Conservation (phyloP, 2,888 invertebrate species). For the Drosophila niveifrons region DNA sequence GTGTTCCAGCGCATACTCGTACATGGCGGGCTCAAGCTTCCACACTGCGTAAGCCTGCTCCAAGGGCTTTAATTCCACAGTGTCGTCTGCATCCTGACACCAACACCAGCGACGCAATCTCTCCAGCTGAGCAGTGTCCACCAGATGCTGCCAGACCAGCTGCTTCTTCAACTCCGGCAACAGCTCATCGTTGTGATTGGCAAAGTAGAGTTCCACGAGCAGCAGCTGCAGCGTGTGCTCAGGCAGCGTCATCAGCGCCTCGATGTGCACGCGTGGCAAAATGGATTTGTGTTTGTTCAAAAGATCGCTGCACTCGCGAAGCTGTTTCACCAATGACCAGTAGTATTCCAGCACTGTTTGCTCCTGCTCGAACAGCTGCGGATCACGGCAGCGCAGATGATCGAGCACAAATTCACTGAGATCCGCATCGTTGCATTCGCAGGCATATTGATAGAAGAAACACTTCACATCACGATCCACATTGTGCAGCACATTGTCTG, state of each 20-base stretch:
- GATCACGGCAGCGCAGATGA: slow-evolving; percentile 87
- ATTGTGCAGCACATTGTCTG: slow-evolving; percentile 81
- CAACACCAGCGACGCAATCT: slow-evolving; percentile 81
- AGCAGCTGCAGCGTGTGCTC: slow-evolving; percentile 76
- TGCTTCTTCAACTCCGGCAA: slow-evolving; percentile 81
- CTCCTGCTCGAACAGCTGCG: slow-evolving; percentile 77
- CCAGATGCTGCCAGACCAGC: slow-evolving; percentile 81
- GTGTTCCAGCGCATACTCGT: slow-evolving; percentile 75
- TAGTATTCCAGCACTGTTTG: slow-evolving; percentile 77
- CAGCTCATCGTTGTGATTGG: slow-evolving; percentile 79
- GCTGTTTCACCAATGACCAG: slow-evolving; percentile 78
- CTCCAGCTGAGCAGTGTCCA: slow-evolving; percentile 64
- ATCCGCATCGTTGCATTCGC: slow-evolving; percentile 87
- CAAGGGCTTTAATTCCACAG: slow-evolving; percentile 31
- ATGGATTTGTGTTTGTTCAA: slow-evolving; percentile 45
- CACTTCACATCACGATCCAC: slow-evolving; percentile 82
- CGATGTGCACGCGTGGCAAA: slow-evolving; percentile 78
- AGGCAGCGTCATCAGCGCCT: slow-evolving; percentile 82
- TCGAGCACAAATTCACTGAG: slow-evolving; percentile 89
- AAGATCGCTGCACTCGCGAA: slow-evolving; percentile 65
- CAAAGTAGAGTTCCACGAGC: slow-evolving; percentile 83
- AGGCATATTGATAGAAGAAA: slow-evolving; percentile 86
- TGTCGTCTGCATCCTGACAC: slow-evolving; percentile 16
- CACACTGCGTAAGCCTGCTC: slow-evolving; percentile 75
- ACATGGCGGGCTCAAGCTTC: slow-evolving; percentile 83